These are phyloP conservation scores for Rotaria macrura DNA, from an alignment of 2,888 invertebrate genomes.

Conservation along the genomic window DNA sequence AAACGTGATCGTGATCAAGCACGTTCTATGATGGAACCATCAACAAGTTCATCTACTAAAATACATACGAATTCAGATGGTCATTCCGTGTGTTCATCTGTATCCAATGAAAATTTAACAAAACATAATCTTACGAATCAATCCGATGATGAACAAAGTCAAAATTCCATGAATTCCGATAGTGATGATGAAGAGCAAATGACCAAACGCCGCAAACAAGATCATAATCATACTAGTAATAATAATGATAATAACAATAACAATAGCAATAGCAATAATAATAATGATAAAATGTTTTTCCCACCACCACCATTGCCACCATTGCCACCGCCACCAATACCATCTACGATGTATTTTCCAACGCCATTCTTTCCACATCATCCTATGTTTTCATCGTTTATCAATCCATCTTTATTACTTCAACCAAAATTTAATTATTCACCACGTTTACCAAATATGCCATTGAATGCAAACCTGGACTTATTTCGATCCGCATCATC, in stretches of 20 bases:
- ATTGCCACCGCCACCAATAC: not conserved
- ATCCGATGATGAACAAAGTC: not conserved
- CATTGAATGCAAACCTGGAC: not conserved
- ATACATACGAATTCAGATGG: not conserved
- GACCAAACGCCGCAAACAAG: no score
- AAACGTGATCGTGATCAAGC: slow-evolving; percentile 38
- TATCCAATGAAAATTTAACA: not conserved
- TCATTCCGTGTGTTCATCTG: not conserved
- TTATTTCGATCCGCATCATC: not conserved
- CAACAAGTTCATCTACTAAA: not conserved
- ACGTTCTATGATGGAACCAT: not conserved
- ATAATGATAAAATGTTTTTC: not conserved
- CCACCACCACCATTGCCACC: not conserved
- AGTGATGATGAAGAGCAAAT: not conserved
- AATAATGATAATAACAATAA: no score
- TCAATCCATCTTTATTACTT: slow-evolving; percentile 7
- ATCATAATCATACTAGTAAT: no score
- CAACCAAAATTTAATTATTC: slow-evolving; percentile 1
- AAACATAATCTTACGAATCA: not conserved
- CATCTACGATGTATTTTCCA: not conserved
- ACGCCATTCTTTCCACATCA: not conserved
- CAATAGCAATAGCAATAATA: no score
- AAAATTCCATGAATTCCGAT: not conserved
- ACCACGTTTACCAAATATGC: not conserved
- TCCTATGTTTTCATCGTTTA: not conserved